Evolutionary conservation across 2,888 invertebrate genomes (phyloP).

Genomic region (Acrobasis suavella): DNA sequence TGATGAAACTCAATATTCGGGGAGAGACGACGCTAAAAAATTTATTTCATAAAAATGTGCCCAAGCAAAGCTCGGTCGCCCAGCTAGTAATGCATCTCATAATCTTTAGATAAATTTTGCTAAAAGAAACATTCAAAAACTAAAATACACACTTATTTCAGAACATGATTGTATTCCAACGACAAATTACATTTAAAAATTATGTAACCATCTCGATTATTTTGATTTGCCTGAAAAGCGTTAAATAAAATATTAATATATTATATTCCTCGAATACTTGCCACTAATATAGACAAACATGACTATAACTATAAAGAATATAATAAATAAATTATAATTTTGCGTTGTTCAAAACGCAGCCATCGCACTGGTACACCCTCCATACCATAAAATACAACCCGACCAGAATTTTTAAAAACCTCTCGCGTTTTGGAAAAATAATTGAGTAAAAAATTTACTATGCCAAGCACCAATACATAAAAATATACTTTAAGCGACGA

Average conservation of each 20-base stretch:
- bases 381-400: not conserved
- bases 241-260: not conserved
- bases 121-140: not conserved
- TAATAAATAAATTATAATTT: not conserved
- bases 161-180: not conserved
- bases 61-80: too few species aligned
- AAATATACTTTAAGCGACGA: too few species aligned
- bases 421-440: too few species aligned
- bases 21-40: too few species aligned
- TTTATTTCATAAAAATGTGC: too few species aligned
- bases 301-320: not conserved
- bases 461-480: too few species aligned
- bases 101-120: not conserved
- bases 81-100: too few species aligned
- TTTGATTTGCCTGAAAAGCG: too few species aligned
- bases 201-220: too few species aligned
- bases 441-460: too few species aligned
- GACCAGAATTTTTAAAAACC: not conserved
- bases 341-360: not conserved
- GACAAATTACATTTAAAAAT: not conserved
- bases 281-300: not conserved
- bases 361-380: slow-evolving; percentile 5
- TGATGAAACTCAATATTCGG: too few species aligned
- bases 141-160: not conserved
- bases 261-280: slow-evolving; percentile 1